A percentile compares a stretch with the other conserved stretches of the same genome.
Conservation (phyloP, 2,113 vertebrate genomes). For the Chinchilla lanigera region DNA sequence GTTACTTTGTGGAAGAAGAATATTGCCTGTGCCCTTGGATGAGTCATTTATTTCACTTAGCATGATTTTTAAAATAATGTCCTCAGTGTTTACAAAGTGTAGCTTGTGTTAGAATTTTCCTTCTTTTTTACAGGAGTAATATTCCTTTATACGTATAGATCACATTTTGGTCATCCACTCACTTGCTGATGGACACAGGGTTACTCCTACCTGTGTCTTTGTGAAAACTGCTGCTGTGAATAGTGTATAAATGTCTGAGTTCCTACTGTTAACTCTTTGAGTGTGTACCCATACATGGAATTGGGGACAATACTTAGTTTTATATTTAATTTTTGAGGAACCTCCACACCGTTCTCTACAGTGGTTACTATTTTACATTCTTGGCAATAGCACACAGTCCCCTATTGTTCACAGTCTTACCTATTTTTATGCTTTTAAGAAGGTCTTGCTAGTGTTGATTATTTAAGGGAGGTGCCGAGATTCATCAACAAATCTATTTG, state of each 20-base stretch:
- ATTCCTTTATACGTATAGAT: not conserved
- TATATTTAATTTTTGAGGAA: conserved; percentile 11
- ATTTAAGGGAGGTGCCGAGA: not conserved
- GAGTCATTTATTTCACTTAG: not conserved
- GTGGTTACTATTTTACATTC: not conserved
- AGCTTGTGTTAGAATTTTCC: not conserved
- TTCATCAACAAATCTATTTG: not conserved
- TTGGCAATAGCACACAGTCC: not conserved
- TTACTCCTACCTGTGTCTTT: not conserved
- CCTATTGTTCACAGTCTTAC: not conserved
- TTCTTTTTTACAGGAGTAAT: not conserved
- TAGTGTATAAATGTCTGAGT: not conserved
- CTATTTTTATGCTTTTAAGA: not conserved
- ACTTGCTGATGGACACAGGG: not conserved
- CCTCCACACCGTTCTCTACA: not conserved
- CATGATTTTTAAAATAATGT: not conserved
- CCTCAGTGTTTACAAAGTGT: not conserved
- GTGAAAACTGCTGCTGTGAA: not conserved
- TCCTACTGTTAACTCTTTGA: not conserved
- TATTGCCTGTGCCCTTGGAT: not conserved
- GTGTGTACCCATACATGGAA: not conserved
- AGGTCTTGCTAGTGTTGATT: not conserved
- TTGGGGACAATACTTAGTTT: not conserved
- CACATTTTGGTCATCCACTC: not conserved
- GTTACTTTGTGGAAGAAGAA: not conserved